Evolutionary conservation across 2,113 vertebrate genomes (phyloP), one percentile per base, ranked within the genome.

Genomic region (rat (Rattus norvegicus)): DNA sequence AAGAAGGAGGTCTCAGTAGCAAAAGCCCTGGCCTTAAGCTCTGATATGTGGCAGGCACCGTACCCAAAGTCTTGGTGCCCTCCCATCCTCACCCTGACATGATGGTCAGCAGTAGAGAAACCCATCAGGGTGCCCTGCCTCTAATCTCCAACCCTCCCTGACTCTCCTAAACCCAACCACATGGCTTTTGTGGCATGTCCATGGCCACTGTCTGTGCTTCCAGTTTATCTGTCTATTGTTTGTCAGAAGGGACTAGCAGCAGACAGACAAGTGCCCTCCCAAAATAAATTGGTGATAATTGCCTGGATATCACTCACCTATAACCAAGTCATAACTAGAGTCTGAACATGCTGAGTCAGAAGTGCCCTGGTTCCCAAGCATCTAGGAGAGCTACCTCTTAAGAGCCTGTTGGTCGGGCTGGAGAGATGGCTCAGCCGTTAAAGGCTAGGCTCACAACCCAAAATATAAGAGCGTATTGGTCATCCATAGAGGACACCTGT

Each of bases 181-280:
- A 0, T 22, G 24, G 3, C 54, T 61, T 22, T 9, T 49, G 16
- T 47, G 59, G 14, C 49, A 1, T 0, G 5, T 1, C 54, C 0
- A 0, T 13, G 17, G 69, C 54, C 9, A 14, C n/a, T 8, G 2
- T 30, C 84, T 0, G 1, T 13, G 22, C 54, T 33, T 11, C 52
- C 7, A 10, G 5, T 20, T 14, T 19, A 14, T 17, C 36, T 30
- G 3, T 28, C 12, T 13, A 13, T 28, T 0, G 0, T 26, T 63
- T 84, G 14, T 2, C 36, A 13, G 33, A 19, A 72, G 0, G 1
- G 52, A n/a, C 36, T 2, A 28, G 20, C 47, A 30, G 20, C 6
- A 11, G 4, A 12, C 10, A 14, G 12, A 75, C 20, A 13, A 47
- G 43, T 22, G 3, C 7, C 22, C 43, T 43, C 5, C 69, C n/a